Evolutionary conservation across 2,797 vertebrate genomes (phyloP).

Genomic region (Phrynocephalus forsythii): DNA sequence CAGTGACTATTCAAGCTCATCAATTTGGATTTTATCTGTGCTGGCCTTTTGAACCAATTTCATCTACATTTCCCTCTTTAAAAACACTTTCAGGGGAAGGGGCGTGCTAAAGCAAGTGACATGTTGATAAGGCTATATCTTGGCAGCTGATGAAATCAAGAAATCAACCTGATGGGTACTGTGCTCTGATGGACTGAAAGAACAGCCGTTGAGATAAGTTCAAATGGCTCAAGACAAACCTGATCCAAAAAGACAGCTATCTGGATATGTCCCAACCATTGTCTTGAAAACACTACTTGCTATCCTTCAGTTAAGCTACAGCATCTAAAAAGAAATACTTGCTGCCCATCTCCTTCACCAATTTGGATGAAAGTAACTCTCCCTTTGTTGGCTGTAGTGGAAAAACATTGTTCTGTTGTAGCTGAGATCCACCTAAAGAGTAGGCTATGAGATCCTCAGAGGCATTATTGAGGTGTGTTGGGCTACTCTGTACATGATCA

Average conservation of each 20-base stretch:
- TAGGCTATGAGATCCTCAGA: not conserved
- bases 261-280: not conserved
- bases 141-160: not conserved
- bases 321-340: not conserved
- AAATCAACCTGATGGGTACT: conserved; percentile 1
- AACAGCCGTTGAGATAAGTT: conserved; percentile 10
- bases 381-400: too few species aligned
- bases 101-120: not conserved
- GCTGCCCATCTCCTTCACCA: too few species aligned
- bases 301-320: not conserved
- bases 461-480: not conserved
- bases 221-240: not conserved
- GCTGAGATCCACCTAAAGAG: not conserved
- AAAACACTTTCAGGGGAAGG: not conserved
- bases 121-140: not conserved
- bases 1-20: not conserved
- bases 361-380: too few species aligned
- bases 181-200: not conserved
- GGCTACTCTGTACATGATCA: not conserved
- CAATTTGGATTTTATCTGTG: not conserved
- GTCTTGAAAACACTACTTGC: conserved; percentile 5
- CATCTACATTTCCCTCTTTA: not conserved
- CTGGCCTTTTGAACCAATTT: not conserved
- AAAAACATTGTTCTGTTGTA: not conserved
- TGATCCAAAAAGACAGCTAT: conserved; percentile 7